Evolutionary conservation across 2,797 vertebrate genomes (phyloP).

Genomic region (Varecia variegata): DNA sequence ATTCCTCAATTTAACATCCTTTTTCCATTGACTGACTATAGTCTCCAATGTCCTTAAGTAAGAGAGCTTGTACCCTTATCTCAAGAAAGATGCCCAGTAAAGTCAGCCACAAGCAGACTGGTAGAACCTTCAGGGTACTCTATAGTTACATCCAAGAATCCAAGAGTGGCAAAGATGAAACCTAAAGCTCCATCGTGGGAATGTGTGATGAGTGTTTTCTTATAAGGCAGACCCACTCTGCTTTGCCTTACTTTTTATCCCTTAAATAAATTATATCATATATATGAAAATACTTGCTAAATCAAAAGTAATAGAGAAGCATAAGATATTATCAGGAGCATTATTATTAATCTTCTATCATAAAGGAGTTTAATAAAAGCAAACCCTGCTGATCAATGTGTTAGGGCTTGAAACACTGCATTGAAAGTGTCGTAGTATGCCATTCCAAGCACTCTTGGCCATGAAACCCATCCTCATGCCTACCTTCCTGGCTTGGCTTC

Average conservation of each 20-base stretch:
- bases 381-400: background rate
- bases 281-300: background rate
- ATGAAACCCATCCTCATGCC: background rate
- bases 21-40: background rate
- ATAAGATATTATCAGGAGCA: background rate
- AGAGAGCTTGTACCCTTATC: background rate
- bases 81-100: background rate
- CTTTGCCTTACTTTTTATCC: background rate
- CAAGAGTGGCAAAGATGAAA: background rate
- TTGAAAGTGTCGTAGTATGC: background rate
- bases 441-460: background rate
- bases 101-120: background rate
- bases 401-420: background rate
- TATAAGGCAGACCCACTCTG: background rate
- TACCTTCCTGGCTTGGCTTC: background rate
- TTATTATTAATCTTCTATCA: background rate
- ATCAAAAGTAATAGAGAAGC: background rate
- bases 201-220: background rate
- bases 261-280: background rate
- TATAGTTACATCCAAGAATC: background rate
- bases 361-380: background rate
- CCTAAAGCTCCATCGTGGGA: background rate
- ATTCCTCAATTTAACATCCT: background rate
- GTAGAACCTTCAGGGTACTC: background rate
- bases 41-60: too few relatives aligned